These are phyloP conservation scores for Polydrusus cervinus DNA, from an alignment of 2,888 invertebrate species.

Conservation along the genomic window DNA sequence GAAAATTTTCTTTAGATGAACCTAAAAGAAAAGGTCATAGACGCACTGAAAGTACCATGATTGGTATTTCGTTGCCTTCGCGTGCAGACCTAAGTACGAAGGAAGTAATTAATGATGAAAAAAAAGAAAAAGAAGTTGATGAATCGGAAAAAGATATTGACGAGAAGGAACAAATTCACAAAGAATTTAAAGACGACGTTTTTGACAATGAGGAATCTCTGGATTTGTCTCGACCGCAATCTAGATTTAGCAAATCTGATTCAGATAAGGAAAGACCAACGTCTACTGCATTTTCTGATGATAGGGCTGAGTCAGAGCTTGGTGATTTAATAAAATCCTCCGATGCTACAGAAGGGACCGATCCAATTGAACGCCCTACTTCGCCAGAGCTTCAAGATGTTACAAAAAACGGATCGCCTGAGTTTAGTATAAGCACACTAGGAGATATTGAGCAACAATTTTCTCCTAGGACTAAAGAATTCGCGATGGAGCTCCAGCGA, in stretches of 20 bases:
- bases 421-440: constrained; percentile 66
- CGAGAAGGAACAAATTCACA: constrained; percentile 68
- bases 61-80: constrained; percentile 56
- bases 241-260: constrained; percentile 68
- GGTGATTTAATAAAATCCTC: constrained; percentile 68
- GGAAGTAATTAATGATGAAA: constrained; percentile 70
- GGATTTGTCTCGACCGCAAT: constrained; percentile 60
- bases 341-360: constrained; percentile 66
- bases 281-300: constrained; percentile 68
- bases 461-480: constrained; percentile 59
- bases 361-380: constrained; percentile 73
- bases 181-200: constrained; percentile 71
- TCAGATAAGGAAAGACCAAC: constrained; percentile 67
- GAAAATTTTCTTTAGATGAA: constrained; percentile 60
- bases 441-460: constrained; percentile 70
- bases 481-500: constrained; percentile 62
- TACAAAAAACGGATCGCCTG: constrained; percentile 69
- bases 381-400: constrained; percentile 73
- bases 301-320: constrained; percentile 70
- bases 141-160: constrained; percentile 69
- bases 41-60: constrained; percentile 73
- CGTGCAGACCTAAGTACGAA: constrained; percentile 67
- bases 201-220: constrained; percentile 62
- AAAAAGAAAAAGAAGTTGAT: constrained; percentile 69
- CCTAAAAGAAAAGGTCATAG: constrained; percentile 73